A percentile compares a stretch with the other conserved stretches of the same genome.
Conservation (phyloP, 1,140 invertebrate genomes). For the Bacillus rossius region DNA sequence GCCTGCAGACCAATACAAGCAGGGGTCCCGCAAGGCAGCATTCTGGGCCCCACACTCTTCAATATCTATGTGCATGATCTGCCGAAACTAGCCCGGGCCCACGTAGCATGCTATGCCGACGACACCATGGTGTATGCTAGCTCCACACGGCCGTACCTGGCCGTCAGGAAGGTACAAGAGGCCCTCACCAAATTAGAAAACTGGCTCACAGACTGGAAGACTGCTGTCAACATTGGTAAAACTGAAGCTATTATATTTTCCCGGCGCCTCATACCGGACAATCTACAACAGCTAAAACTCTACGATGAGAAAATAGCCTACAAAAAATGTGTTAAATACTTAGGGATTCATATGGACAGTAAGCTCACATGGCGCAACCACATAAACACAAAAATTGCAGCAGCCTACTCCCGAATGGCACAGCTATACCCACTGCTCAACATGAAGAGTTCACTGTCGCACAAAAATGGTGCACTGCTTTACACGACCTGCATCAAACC, state of each 20-base stretch:
- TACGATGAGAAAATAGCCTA: not conserved
- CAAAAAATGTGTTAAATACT: not conserved
- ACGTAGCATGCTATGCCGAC: conserved; percentile 13
- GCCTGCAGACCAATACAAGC: not conserved
- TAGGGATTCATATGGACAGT: not conserved
- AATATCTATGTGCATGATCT: conserved; percentile 16
- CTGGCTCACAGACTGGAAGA: not conserved
- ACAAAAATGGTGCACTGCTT: not conserved
- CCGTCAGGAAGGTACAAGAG: not conserved
- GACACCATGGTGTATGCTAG: conserved; percentile 3
- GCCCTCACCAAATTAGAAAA: not conserved
- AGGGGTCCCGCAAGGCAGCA: conserved; percentile 12
- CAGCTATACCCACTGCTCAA: conserved; percentile 1
- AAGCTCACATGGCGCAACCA: not conserved
- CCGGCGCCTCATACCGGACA: not conserved
- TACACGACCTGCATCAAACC: not conserved
- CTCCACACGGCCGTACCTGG: not conserved
- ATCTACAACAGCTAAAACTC: not conserved
- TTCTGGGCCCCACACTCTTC: conserved; percentile 16
- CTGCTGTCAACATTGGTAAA: not conserved
- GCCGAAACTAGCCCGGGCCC: not conserved
- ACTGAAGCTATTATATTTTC: not conserved
- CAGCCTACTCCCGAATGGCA: not conserved
- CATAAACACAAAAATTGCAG: not conserved
- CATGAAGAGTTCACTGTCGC: not conserved